Base-by-base conservation (phyloP, 92 coral and sea anemone species). In the Epizoanthus ramosus region DNA sequence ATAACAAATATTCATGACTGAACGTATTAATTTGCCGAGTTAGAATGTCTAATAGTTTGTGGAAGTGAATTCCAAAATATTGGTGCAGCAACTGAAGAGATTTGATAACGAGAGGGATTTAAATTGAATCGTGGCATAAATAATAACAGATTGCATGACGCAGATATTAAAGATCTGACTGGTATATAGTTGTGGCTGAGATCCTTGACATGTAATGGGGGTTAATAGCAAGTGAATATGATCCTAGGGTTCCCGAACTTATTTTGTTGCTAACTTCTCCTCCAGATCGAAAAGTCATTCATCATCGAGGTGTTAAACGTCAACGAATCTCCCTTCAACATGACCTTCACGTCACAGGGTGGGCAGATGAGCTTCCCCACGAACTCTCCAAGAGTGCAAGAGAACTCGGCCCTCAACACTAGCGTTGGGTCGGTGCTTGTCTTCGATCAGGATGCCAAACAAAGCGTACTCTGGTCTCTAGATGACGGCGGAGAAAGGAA, bases 251-350 rank as follows among this genome's bases (percentile, higher is more conserved):
- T 57, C 21, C 66, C 41, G 18, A 75, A 22, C 14, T 13, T 22
- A 16, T 52, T 75, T 71, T 71, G 3, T 50, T 22, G 0, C 65
- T 4, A 76, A 22, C 1, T 68, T 80, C 6, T 84, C 56, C 56
- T 75, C 25, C 73, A 94, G 99, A 92, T 92, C 87, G 91, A 96
- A 50, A 91, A 87, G 54, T 68, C 79, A 5, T 96, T 96, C 52
- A 56, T 87, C 22, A 92, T 96, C 65, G 98, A 94, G 76, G 97
- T 96, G 6, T 76, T 96, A 73, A 85, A 96, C 73, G 92, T 85
- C 23, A 92, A 96, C 84, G 99, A 96, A 67, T 90, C 98, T 2
- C 99, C 99, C 1, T 79, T 94, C 79, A 83, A 69, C 79, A 87
- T 94, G 77, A 90, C 91, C 74, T 80, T 94, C 16, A 92, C 92